Base-by-base conservation (phyloP, 2,888 invertebrate species). In the Noctua fimbriata region DNA sequence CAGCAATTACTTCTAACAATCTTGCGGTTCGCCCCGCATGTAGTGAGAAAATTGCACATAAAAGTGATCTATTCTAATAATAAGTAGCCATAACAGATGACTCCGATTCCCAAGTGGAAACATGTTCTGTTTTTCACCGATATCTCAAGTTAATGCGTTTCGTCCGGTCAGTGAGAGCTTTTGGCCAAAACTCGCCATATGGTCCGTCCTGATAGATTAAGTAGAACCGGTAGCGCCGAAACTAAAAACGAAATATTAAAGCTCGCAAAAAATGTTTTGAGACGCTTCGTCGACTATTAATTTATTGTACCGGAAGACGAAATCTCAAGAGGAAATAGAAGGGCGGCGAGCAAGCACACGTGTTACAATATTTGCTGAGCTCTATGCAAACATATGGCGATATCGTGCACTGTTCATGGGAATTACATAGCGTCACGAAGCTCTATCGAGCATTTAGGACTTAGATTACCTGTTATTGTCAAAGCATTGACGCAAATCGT, bases 301-400 rank as follows among this genome's bases (percentile, higher is more conserved):
- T 96, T 95, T 96, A 94, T 95, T 93, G 92, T 93, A 93, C 96
- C 97, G 97, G 97, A 97, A 97, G 96, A 96, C 95, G 93, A 96
- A 96, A 96, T 96, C 96, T 96, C 94, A 93, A 96, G 95, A 96
- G 96, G 96, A 96, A 96, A 96, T 95, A 95, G 94, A 94, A 94
- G 95, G 95, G 95, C 94, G 93, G 90, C 89, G 92, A 92, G 92
- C 93, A 90, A 89, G 94, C 96, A 96, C 97, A 97, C 96, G 97
- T 96, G 97, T 96, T 96, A 96, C 95, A 97, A 97, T 97, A 96
- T 97, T 97, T 97, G 95, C 96, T 94, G 93, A 95, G 94, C 93
- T 93, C 92, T 93, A 90, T 93, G 92, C 94, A 95, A 96, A 95
- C 96, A 96, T 95, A 94, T 96, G 95, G 93, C 92, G 94, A 94